phyloP scores from a whole-genome alignment of 2,888 invertebrate genomes.

The Smittia sp. region DNA sequence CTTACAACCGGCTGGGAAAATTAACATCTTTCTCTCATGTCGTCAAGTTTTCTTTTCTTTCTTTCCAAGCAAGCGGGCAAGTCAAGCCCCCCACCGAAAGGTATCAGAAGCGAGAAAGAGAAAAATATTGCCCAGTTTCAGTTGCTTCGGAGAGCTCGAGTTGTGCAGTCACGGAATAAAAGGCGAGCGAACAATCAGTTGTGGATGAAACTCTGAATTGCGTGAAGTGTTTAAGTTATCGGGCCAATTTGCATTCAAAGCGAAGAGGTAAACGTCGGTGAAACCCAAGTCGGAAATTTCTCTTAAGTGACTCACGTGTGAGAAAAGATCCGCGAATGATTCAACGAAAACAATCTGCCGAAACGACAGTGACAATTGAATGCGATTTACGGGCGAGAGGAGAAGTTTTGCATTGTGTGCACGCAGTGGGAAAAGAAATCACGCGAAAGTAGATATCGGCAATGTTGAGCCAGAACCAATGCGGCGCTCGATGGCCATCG shows the following conservation, averaged over 20 bases:
- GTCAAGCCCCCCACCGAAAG: no score
- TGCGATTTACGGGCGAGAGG: neutral
- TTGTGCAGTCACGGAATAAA: neutral
- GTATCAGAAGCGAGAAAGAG: neutral
- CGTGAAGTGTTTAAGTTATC: no score
- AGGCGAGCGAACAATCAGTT: neutral
- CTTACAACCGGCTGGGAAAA: no score
- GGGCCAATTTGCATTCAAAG: neutral
- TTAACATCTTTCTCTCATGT: no score
- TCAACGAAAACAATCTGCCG: neutral
- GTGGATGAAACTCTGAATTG: neutral
- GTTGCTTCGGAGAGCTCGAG: constrained; percentile 1
- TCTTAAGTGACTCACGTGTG: neutral
- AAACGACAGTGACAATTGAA: neutral
- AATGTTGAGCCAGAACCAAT: neutral
- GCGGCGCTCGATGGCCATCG: neutral
- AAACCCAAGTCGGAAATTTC: neutral
- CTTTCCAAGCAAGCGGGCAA: no score
- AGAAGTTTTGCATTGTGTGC: neutral
- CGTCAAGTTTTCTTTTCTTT: no score
- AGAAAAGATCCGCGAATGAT: neutral
- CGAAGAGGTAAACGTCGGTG: neutral
- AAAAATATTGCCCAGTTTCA: neutral
- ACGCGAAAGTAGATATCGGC: neutral
- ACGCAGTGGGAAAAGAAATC: neutral